These are phyloP conservation scores for Athalia cordata DNA, from an alignment of 2,888 invertebrate genomes.

Conservation along the genomic window DNA sequence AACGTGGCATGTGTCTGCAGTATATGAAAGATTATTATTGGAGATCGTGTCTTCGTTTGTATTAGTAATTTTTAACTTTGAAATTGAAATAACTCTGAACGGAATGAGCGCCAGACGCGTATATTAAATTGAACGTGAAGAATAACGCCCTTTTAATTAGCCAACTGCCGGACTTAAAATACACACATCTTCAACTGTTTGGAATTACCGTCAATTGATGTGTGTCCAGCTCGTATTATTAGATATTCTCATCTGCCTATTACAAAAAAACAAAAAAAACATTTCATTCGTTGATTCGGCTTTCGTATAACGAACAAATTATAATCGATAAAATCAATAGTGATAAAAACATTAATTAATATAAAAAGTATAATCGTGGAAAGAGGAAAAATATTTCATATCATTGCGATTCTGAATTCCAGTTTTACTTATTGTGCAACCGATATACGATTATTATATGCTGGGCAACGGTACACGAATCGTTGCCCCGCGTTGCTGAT, in stretches of 20 bases:
- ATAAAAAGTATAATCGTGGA: too few relatives aligned
- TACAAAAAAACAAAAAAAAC: not conserved
- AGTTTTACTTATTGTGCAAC: too few relatives aligned
- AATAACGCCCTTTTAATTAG: constrained; percentile 45
- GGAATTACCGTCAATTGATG: constrained; percentile 41
- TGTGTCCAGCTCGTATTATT: constrained; percentile 23
- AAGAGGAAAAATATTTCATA: too few relatives aligned
- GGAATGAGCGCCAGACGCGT: constrained; percentile 35
- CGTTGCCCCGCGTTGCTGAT: not conserved
- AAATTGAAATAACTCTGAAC: constrained; percentile 28
- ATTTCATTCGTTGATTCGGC: not conserved
- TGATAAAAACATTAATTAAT: too few relatives aligned
- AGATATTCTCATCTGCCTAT: constrained; percentile 29
- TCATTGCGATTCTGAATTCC: too few relatives aligned
- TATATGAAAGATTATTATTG: not conserved
- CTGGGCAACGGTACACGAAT: too few relatives aligned
- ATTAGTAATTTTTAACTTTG: constrained; percentile 12
- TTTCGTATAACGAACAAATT: too few relatives aligned
- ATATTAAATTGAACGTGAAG: constrained; percentile 34
- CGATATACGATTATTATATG: too few relatives aligned
- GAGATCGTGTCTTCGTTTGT: not conserved
- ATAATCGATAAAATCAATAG: too few relatives aligned
- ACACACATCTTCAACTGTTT: constrained; percentile 33
- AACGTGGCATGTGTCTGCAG: not conserved
- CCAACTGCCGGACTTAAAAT: constrained; percentile 41